These are phyloP conservation scores for Cryptosula pallasiana DNA, from an alignment of 2,888 invertebrate species.

Conservation along the genomic window DNA sequence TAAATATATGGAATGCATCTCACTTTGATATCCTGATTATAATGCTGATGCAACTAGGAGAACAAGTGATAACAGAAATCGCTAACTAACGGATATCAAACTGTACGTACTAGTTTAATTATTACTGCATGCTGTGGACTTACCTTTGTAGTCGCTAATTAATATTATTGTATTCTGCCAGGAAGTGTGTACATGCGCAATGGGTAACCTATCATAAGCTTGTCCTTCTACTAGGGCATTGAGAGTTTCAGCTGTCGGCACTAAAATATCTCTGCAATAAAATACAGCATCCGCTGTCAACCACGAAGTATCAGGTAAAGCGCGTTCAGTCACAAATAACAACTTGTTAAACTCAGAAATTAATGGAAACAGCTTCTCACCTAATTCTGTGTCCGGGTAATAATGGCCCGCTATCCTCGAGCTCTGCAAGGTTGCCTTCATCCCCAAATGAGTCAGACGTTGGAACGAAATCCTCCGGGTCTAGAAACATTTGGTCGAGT, in stretches of 20 bases:
- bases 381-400: conserved; percentile 8
- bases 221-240: conserved; percentile 69
- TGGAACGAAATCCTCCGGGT: background rate
- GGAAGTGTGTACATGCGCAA: conserved; percentile 74
- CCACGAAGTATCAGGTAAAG: no score
- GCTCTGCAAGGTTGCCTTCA: background rate
- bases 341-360: no score
- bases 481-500: background rate
- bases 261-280: conserved; percentile 4
- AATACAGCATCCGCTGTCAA: background rate
- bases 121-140: conserved; percentile 7
- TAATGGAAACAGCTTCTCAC: background rate
- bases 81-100: no score
- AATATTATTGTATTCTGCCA: conserved; percentile 83
- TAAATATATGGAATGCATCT: no score
- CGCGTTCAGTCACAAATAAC: no score
- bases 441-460: background rate
- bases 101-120: no score
- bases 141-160: conserved; percentile 63
- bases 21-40: no score
- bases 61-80: no score
- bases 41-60: no score
- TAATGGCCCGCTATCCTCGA: background rate
- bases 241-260: conserved; percentile 58
- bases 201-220: conserved; percentile 72